Evolutionary conservation across 2,888 invertebrate genomes (phyloP).

Genomic region (Platycheirus rosarum): DNA sequence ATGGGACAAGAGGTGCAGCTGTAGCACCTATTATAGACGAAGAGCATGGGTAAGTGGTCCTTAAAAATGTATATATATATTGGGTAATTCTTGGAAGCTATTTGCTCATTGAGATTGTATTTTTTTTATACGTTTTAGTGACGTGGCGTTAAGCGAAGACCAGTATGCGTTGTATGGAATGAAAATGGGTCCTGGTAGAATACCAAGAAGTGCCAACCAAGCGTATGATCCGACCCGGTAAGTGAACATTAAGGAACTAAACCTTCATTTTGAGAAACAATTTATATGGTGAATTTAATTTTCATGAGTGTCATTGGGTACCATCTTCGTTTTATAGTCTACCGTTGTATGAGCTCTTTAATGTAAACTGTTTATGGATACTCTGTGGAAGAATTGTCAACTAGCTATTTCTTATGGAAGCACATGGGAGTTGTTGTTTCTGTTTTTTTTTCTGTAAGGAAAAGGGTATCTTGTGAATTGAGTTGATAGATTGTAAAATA

Average conservation of each 20-base stretch:
- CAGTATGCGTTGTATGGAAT: constrained; percentile 88
- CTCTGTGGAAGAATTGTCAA: background rate
- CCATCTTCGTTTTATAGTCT: background rate
- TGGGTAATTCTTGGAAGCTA: background rate
- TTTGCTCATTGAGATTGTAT: constrained; percentile 49
- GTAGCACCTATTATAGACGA: constrained; percentile 96
- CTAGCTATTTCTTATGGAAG: background rate
- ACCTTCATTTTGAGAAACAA: no score
- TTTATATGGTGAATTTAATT: constrained; percentile 17
- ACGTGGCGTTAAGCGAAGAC: constrained; percentile 87
- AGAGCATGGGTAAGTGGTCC: constrained; percentile 85
- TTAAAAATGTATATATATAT: background rate
- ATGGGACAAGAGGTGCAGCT: constrained; percentile 86
- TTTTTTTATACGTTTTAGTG: constrained; percentile 82
- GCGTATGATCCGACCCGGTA: constrained; percentile 82
- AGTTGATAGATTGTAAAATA: background rate
- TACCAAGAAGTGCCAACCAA: constrained; percentile 83
- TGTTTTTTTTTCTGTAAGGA: background rate
- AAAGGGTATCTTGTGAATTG: background rate
- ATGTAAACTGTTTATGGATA: background rate
- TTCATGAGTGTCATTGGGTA: constrained; percentile 10
- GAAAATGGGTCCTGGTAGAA: constrained; percentile 85
- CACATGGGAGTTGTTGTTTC: background rate
- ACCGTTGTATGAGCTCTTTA: background rate
- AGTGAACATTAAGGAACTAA: constrained; percentile 52